phyloP scores from a whole-genome alignment of 2,888 invertebrate species.

The Macaria liturata region DNA sequence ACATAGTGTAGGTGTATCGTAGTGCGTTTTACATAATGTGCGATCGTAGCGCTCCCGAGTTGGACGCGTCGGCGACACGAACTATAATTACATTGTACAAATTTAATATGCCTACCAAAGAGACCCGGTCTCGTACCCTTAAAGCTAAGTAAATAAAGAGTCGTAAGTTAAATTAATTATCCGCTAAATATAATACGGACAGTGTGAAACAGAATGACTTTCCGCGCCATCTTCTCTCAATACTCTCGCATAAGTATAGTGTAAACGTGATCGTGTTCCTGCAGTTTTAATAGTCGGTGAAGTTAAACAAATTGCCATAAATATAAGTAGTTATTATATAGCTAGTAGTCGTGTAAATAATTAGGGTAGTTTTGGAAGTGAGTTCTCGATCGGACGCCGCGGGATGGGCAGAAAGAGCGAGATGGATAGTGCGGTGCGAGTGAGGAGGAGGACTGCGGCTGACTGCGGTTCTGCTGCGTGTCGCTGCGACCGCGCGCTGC shows the following conservation, averaged over 20 bases:
- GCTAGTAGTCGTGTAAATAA: constrained; percentile 79
- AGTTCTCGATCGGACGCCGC: constrained; percentile 67
- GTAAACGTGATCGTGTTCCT: constrained; percentile 83
- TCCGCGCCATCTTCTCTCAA: constrained; percentile 80
- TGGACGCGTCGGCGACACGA: constrained; percentile 64
- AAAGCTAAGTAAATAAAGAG: constrained; percentile 79
- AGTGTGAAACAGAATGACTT: constrained; percentile 69
- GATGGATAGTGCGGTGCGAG: constrained; percentile 45
- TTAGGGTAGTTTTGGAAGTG: constrained; percentile 74
- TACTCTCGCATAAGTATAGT: constrained; percentile 82
- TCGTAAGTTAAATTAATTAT: constrained; percentile 76
- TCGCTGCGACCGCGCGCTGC: constrained; percentile 53
- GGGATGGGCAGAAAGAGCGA: constrained; percentile 77
- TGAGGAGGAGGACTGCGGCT: constrained; percentile 34
- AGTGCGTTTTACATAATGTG: constrained; percentile 71
- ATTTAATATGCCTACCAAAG: constrained; percentile 83
- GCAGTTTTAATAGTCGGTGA: constrained; percentile 82
- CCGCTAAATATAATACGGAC: constrained; percentile 66
- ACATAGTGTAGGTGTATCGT: constrained; percentile 79
- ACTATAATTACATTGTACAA: constrained; percentile 82
- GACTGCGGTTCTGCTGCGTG: constrained; percentile 36
- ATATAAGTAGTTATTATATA: constrained; percentile 82
- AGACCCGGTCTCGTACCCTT: constrained; percentile 84
- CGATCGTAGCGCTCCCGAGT: constrained; percentile 60
- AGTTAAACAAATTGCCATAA: constrained; percentile 84